A percentile compares a stretch with the other conserved stretches of the same genome.
phyloP scores from a whole-genome alignment of 2,113 vertebrate genomes.

The Dolichotis patagonum region DNA sequence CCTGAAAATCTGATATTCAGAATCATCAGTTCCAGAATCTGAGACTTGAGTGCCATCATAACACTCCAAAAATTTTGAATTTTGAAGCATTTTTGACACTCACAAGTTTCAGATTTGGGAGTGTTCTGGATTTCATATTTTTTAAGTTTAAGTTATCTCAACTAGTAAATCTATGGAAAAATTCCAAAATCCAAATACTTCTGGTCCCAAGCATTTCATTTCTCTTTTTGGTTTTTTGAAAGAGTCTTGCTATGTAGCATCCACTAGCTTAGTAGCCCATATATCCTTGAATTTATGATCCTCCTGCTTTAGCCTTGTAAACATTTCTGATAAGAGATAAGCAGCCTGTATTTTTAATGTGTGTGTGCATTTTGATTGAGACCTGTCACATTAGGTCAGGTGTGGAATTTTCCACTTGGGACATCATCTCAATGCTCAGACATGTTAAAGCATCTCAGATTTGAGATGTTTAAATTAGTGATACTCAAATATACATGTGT shows the following conservation, averaged over 20 bases:
- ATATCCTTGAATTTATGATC: background rate
- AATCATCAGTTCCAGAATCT: background rate
- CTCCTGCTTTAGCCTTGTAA: background rate
- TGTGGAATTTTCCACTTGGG: background rate
- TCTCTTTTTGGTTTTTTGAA: background rate
- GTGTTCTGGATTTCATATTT: background rate
- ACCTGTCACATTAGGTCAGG: background rate
- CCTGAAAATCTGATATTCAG: background rate
- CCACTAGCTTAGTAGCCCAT: background rate
- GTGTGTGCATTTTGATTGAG: background rate
- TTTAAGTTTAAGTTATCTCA: background rate
- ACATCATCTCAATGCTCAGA: background rate
- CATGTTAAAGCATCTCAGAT: background rate
- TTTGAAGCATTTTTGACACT: background rate
- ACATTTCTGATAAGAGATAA: background rate
- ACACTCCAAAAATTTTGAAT: background rate
- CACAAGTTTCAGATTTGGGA: background rate
- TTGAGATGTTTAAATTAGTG: background rate
- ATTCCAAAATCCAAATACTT: background rate
- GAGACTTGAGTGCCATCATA: background rate
- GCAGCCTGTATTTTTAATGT: background rate
- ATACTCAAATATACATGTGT: too few species aligned
- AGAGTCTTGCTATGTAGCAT: background rate
- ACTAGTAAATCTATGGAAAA: background rate
- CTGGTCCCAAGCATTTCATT: background rate